Percentiles rank a stretch among this genome's conserved stretches.
These are phyloP conservation scores for Stegostoma tigrinum DNA, from an alignment of 2,113 vertebrate species.

Conservation along the genomic window DNA sequence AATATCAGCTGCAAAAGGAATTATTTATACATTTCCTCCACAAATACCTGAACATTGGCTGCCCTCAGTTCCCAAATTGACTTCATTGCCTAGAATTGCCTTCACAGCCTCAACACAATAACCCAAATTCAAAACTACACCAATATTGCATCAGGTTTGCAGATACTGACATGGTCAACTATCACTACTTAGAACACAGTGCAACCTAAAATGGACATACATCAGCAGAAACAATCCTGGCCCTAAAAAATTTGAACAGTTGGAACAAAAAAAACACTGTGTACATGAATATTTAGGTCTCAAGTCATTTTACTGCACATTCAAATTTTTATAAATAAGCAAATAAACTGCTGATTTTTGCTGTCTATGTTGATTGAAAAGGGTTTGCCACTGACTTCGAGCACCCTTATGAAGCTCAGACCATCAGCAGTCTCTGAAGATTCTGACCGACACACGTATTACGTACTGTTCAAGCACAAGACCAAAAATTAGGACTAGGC, in stretches of 20 bases:
- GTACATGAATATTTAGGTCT: not conserved
- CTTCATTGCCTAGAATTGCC: not conserved
- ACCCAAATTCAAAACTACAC: not conserved
- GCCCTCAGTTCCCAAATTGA: not conserved
- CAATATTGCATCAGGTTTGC: not conserved
- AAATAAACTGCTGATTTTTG: not conserved
- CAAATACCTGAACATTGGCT: not conserved
- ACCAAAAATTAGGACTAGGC: not conserved
- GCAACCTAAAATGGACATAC: not conserved
- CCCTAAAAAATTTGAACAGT: not conserved
- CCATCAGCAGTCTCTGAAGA: not conserved
- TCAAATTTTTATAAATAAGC: not conserved
- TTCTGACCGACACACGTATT: not conserved
- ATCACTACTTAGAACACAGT: too few relatives aligned
- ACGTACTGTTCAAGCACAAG: not conserved
- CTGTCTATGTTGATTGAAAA: too few relatives aligned
- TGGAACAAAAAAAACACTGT: not conserved
- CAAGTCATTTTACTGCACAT: not conserved
- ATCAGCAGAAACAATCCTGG: not conserved
- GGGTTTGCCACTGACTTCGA: not conserved
- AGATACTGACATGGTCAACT: not conserved
- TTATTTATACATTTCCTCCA: not conserved
- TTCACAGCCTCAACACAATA: not conserved
- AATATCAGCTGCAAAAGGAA: not conserved
- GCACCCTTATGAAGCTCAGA: not conserved